Percentiles rank a stretch among this genome's conserved stretches.
These are phyloP conservation scores for Drymodes brunneopygia DNA, from an alignment of 2,113 vertebrate species.

Conservation along the genomic window DNA sequence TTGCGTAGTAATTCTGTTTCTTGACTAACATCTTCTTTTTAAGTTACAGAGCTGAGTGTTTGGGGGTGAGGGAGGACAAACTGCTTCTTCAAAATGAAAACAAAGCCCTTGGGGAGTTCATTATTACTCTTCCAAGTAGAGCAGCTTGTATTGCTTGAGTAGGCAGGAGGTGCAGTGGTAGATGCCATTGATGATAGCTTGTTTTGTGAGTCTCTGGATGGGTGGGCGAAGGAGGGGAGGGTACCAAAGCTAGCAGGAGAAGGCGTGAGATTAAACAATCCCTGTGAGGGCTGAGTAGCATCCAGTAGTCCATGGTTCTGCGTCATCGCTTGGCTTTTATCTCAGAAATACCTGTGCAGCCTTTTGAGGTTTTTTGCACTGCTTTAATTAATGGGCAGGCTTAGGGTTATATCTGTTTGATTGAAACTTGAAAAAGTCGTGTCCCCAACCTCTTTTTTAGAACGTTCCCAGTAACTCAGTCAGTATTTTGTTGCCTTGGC, in stretches of 20 bases:
- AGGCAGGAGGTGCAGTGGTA: constrained; percentile 36
- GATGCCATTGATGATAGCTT: constrained; percentile 52
- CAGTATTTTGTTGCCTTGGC: not conserved
- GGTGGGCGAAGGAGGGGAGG: not conserved
- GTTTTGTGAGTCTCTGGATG: constrained; percentile 32
- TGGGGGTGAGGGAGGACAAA: constrained; percentile 32
- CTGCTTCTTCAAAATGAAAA: constrained; percentile 16
- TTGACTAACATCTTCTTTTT: not conserved
- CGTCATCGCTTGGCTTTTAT: not conserved
- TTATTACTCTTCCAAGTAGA: constrained; percentile 27
- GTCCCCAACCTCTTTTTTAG: not conserved
- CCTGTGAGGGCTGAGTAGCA: not conserved
- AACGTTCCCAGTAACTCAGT: not conserved
- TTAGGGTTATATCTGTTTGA: not conserved
- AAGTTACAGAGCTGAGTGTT: not conserved
- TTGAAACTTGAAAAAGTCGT: not conserved
- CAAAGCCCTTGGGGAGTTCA: not conserved
- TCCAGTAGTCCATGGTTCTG: not conserved
- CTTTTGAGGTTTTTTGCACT: not conserved
- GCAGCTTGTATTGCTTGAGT: constrained; percentile 59
- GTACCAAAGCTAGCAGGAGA: constrained; percentile 1
- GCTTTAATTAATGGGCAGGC: not conserved
- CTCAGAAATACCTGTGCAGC: not conserved
- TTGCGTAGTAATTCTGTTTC: not conserved
- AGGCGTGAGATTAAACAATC: not conserved